Conservation (phyloP, 2,113 vertebrate species). For the Chaetodon auriga region DNA sequence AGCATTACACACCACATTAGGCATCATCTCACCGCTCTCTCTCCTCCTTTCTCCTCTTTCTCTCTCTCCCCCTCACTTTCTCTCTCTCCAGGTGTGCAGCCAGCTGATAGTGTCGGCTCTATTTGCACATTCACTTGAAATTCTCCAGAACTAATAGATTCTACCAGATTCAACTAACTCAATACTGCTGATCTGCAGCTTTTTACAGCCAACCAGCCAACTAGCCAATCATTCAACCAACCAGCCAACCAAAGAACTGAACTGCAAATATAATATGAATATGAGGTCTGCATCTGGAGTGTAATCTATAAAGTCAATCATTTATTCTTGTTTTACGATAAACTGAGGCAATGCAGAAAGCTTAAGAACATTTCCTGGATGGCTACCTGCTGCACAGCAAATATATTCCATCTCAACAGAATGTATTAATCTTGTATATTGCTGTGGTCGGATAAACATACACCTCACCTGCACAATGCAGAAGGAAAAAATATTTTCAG, state of each 20-base stretch:
- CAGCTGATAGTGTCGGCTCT: conserved; percentile 76
- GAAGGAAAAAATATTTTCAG: conserved; percentile 9
- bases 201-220: conserved; percentile 60
- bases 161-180: conserved; percentile 66
- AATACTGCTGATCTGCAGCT: conserved; percentile 73
- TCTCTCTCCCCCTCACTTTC: conserved; percentile 31
- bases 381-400: conserved; percentile 26
- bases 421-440: conserved; percentile 27
- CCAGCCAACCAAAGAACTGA: conserved; percentile 28
- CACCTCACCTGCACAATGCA: neutral
- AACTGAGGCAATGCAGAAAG: conserved; percentile 27
- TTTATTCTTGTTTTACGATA: conserved; percentile 62
- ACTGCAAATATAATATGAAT: conserved; percentile 45
- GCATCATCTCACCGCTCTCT: conserved; percentile 73
- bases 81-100: conserved; percentile 79
- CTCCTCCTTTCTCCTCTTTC: conserved; percentile 27
- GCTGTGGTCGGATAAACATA: conserved; percentile 36
- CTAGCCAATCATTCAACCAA: conserved; percentile 59
- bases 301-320: conserved; percentile 42
- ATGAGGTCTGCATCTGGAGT: conserved; percentile 35
- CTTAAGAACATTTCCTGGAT: conserved; percentile 44
- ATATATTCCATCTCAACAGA: conserved; percentile 14
- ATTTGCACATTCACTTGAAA: conserved; percentile 77
- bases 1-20: conserved; percentile 83
- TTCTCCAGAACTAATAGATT: conserved; percentile 80